Percentiles rank a stretch among this genome's conserved stretches.
These are phyloP conservation scores for Formicarius rufipectus DNA, from an alignment of 2,113 vertebrate genomes.

Conservation along the genomic window DNA sequence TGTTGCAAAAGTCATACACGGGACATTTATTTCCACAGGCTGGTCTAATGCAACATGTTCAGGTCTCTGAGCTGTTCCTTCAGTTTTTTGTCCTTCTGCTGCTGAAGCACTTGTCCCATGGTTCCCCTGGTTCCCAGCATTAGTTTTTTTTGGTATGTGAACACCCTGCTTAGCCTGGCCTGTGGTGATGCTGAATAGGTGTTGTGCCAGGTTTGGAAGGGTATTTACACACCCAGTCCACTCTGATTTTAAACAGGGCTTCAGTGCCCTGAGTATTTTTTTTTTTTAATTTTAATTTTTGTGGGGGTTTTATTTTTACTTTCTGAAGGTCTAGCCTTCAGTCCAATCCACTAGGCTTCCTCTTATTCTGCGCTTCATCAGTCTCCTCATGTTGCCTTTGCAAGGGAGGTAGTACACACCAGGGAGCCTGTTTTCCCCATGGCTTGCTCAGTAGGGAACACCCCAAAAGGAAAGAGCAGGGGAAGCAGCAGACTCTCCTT, in stretches of 20 bases:
- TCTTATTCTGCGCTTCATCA: not conserved
- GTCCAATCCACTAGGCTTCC: not conserved
- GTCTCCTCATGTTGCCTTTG: accelerated
- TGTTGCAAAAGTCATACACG: not conserved
- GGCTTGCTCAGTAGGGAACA: not conserved
- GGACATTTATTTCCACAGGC: not conserved
- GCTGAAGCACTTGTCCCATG: not conserved
- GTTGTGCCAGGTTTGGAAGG: not conserved
- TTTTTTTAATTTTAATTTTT: not conserved
- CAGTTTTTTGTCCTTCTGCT: not conserved
- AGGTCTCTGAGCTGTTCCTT: not conserved
- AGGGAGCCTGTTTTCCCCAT: not conserved
- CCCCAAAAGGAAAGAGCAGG: not conserved
- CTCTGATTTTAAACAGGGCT: not conserved
- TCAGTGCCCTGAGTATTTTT: not conserved
- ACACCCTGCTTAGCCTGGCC: not conserved
- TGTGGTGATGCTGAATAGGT: not conserved
- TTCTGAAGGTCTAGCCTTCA: not conserved
- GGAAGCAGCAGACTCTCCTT: not conserved
- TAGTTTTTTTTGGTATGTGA: not conserved
- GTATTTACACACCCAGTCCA: not conserved
- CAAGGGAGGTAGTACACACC: not conserved
- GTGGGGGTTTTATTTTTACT: not conserved
- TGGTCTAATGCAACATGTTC: not conserved
- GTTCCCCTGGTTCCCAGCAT: not conserved